Evolutionary conservation across 2,113 vertebrate species (phyloP).

Genomic region (Sphaerodactylus townsendi): DNA sequence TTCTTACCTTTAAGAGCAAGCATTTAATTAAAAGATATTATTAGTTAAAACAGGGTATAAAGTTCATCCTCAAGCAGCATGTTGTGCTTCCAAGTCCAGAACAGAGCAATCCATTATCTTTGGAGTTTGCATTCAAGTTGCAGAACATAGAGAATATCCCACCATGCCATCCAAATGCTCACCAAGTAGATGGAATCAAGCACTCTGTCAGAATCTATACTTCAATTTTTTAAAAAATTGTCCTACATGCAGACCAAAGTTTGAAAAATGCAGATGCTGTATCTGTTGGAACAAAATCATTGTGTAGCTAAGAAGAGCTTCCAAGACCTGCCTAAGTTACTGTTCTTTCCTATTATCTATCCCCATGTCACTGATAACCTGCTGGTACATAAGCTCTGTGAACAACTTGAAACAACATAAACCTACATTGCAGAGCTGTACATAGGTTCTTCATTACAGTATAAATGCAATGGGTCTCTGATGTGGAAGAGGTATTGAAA

Average conservation of each 20-base stretch:
- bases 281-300: neutral
- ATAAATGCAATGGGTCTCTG: neutral
- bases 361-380: neutral
- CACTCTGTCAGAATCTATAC: neutral
- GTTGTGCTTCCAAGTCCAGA: neutral
- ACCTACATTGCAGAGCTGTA: neutral
- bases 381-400: neutral
- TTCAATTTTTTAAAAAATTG: neutral
- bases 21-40: constrained; percentile 18
- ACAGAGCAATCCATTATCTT: neutral
- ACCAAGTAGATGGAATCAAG: neutral
- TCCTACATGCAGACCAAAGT: neutral
- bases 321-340: neutral
- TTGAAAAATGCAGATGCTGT: neutral
- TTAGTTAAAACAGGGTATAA: neutral
- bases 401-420: neutral
- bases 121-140: neutral
- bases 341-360: neutral
- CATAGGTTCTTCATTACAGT: neutral
- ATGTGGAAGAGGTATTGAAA: neutral
- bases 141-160: neutral
- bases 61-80: neutral
- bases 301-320: neutral
- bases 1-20: constrained; percentile 66
- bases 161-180: neutral